Evolutionary conservation across 1,140 invertebrate species (phyloP).

Genomic region (Ceratoteleas bidentatus): DNA sequence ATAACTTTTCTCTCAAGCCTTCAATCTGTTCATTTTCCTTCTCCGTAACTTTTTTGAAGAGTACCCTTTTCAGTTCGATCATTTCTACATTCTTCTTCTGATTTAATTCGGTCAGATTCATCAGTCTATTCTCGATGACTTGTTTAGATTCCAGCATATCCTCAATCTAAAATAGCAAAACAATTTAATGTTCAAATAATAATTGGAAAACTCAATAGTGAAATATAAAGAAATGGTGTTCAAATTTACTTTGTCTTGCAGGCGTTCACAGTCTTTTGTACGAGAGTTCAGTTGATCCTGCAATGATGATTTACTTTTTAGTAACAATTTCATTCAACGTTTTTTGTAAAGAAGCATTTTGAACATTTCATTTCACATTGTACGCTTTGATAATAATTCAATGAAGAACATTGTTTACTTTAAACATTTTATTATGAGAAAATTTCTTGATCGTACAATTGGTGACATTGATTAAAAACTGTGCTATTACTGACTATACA

Average conservation of each 20-base stretch:
- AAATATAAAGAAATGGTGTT: neutral
- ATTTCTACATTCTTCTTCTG: conserved; percentile 66
- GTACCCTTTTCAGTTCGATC: conserved; percentile 59
- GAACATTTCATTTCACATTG: neutral
- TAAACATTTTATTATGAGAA: no score
- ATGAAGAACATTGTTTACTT: no score
- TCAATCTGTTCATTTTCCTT: neutral
- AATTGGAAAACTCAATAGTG: neutral
- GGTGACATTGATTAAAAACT: neutral
- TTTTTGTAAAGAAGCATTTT: neutral
- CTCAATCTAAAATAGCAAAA: conserved; percentile 64
- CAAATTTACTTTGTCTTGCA: conserved; percentile 69
- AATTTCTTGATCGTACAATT: no score
- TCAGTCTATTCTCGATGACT: conserved; percentile 59
- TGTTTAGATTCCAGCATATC: conserved; percentile 60
- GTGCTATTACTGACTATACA: neutral
- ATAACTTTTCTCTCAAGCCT: conserved; percentile 61
- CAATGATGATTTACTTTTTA: conserved; percentile 36
- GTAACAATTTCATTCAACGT: conserved; percentile 16
- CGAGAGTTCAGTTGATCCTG: conserved; percentile 71
- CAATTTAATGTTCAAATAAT: neutral
- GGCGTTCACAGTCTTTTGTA: conserved; percentile 47
- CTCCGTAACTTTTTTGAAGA: conserved; percentile 24
- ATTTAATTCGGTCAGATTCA: conserved; percentile 55
- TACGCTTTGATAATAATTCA: neutral